Evolutionary conservation across 2,113 vertebrate genomes (phyloP), one percentile per base, ranked within the genome.

Genomic region (Hippocampus guttulatus): DNA sequence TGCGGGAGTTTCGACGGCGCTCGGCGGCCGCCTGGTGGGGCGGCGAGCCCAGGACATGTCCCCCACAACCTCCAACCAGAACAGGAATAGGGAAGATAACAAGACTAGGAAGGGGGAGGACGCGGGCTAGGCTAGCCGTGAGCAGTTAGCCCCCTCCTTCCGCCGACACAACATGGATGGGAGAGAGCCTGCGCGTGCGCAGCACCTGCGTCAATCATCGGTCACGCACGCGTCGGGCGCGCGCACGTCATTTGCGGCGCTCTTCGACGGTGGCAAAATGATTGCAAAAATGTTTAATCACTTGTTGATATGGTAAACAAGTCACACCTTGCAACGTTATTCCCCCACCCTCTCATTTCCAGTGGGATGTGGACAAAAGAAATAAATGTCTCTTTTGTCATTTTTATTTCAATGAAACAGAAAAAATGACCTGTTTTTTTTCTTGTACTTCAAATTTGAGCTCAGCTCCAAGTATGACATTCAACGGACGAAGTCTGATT

Each of bases 1-100:
- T 81, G 66, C 27, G 43, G 81, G 84, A 54, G 77, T 80, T 43
- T 66, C 87, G 83, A 74, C 78, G 77, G 91, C 87, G 90, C 90
- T 90, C 88, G 78, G 87, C 81, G 78, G 79, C 81, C 80, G 73
- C 77, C 68, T 73, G 45, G 20, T 57, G 75, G 81, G 14, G 54
- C 70, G 87, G 77, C 84, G 86, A 85, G 77, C 83, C 84, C 78
- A 79, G 80, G 75, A 84, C 85, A 76, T 86, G 81, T 76, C 72
- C 81, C 82, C 65, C 79, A n/a, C 73, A 57, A 75, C 27, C 18
- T 18, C 47, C 47, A 18, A 51, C 69, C 64, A 47, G 33, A 16
- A 67, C 67, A 40, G 65, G 47, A 4, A 60, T 67, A 65, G 43
- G 67, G n/a, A 64, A 66, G 69, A 58, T 11, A 76, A n/a, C 16